Percentiles rank a stretch among this genome's conserved stretches.
These are phyloP conservation scores for Onychomys arenicola DNA, from an alignment of 2,797 vertebrate species.

Conservation along the genomic window DNA sequence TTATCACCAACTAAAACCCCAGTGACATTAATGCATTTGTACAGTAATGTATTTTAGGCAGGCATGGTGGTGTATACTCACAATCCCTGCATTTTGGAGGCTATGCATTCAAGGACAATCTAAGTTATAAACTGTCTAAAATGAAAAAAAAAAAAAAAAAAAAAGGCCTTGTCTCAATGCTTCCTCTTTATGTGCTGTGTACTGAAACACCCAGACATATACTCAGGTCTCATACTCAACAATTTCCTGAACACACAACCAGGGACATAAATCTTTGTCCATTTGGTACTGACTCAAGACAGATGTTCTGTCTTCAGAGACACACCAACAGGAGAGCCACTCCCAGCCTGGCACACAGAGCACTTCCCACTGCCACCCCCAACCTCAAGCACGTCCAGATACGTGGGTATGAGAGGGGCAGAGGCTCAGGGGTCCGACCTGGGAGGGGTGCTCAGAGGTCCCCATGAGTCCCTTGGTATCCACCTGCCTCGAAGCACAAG, in stretches of 20 bases:
- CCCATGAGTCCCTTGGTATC: not conserved
- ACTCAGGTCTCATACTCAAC: not conserved
- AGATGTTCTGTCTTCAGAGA: not conserved
- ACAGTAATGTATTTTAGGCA: not conserved
- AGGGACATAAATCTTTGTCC: conserved; percentile 26
- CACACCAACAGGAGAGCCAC: not conserved
- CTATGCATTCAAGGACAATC: not conserved
- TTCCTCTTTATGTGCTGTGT: not conserved
- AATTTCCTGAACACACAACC: conserved; percentile 4
- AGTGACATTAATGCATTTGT: not conserved
- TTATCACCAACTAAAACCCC: not conserved
- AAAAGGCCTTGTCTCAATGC: not conserved
- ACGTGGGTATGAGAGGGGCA: not conserved
- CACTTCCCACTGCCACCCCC: too few relatives aligned
- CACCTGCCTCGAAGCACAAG: not conserved
- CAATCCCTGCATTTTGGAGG: not conserved
- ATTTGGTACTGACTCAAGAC: not conserved
- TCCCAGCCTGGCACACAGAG: not conserved
- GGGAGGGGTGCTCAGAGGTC: not conserved
- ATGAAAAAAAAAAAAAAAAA: not conserved
- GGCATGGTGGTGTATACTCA: not conserved
- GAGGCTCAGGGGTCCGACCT: not conserved
- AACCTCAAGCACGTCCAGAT: not conserved
- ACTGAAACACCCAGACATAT: not conserved
- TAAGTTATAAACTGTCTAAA: not conserved